Evolutionary conservation across 2,888 invertebrate genomes (phyloP), one percentile per base, ranked within the genome.

Genomic region (Caenorhabditis drosophilae): DNA sequence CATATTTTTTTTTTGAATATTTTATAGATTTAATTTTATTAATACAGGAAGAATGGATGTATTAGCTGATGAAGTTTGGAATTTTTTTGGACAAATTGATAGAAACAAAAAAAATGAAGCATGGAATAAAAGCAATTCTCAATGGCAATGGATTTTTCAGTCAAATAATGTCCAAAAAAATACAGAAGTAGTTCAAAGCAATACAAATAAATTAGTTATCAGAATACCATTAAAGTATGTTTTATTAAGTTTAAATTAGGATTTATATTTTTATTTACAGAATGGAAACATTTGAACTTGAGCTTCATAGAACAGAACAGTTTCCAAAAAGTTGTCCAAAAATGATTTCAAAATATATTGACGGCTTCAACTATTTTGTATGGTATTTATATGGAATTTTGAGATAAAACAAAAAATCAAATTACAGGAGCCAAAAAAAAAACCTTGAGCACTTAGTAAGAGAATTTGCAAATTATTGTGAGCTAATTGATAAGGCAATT

Each of bases 401-500:
- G 31, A 31, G 12, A 9, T 6, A 9, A 31, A 6, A 31, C 31
- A 9, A 12, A 31, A n/a, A n/a, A n/a, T n/a, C n/a, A n/a, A n/a
- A n/a, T n/a, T n/a, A n/a, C n/a, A n/a, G n/a, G n/a, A n/a, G n/a
- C n/a, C n/a, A n/a, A n/a, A n/a, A n/a, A 6, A 2, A 7, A 18
- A 40, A 18, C 7, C 18, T 42, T 2, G 20, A 42, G 7, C 11
- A 53, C 12, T 25, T 69, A 23, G 26, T 54, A 11, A 57, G 61
- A 25, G 26, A 34, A 22, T 58, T 40, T 15, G 41, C 31, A 0
- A 59, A 61, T 15, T 67, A 36, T 31, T 60, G 41, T 7, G 35
- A 42, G 18, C 23, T 53, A 15, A 18, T 67, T 2, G 62, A 69
- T 27, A 23, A 36, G 2, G 66, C 45, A 2, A 57, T 69, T 53